Base-by-base conservation (phyloP, 1,140 invertebrate genomes). In the Cepaea nemoralis region DNA sequence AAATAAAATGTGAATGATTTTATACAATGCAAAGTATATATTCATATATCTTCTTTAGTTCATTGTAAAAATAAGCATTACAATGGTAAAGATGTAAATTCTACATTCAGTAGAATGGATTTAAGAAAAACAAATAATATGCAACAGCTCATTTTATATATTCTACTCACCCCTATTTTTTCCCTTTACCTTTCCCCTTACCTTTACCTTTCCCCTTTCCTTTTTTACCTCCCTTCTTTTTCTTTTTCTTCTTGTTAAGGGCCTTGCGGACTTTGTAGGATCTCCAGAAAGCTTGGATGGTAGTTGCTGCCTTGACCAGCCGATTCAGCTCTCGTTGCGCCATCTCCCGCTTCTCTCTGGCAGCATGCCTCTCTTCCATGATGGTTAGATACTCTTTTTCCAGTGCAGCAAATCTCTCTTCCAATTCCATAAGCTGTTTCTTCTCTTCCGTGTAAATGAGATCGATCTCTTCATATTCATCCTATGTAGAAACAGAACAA, bases 261-360 rank as follows among this genome's bases (percentile, higher is more conserved):
- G 89, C 89, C 81, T 91, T 91, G n/a, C 91, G 84, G 27, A 91
- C 91, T 83, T 91, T 91, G 85, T 86, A 91, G 31, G 91, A 91
- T 42, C 91, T 83, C 91, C 91, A 91, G 88, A 91, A 91, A 40
- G 91, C 90, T 80, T 91, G 91, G 66, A 91, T 87, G 27, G 90
- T 91, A 0, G 90, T 91, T 19, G 91, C 88, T 16, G 89, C 87
- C 80, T 88, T 90, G 19, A 91, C 85, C 86, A 89, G 87, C 27
- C 88, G 85, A 16, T 86, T 84, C 82, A 91, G 86, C 75, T 91
- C 89, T 5, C 88, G 81, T 77, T 91, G 90, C 0, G 90, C 89
- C 42, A 84, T 86, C 76, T 91, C 90, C 2, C 89, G 83, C 77
- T 87, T 86, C 74, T 91, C 89, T 3, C 88, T 81, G 5, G 90